These are phyloP conservation scores for Enteromius afrohamiltoni DNA, from an alignment of 2,797 vertebrate species.

Conservation along the genomic window DNA sequence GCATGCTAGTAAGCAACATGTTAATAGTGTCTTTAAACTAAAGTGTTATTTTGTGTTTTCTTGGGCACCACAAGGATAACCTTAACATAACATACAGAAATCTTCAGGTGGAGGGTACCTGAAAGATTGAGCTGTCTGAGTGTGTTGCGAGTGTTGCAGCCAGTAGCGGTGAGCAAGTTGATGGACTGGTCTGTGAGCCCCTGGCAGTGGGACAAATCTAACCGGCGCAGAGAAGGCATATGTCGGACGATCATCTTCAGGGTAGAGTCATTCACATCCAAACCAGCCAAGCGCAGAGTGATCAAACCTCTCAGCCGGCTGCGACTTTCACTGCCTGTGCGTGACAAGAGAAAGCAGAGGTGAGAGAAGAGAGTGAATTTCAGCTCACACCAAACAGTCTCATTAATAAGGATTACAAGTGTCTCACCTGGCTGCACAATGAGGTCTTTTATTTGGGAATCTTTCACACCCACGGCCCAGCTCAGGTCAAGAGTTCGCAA, in stretches of 20 bases:
- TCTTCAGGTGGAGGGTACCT: constrained; percentile 72
- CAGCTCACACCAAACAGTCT: background rate
- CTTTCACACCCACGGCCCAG: constrained; percentile 94
- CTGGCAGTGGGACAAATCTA: constrained; percentile 94
- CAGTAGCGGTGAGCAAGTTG: constrained; percentile 87
- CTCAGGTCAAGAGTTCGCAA: constrained; percentile 94
- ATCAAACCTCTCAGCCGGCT: constrained; percentile 92
- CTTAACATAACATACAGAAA: background rate
- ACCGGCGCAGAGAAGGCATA: constrained; percentile 89
- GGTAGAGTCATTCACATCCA: constrained; percentile 90
- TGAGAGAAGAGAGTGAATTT: background rate
- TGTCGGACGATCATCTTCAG: constrained; percentile 92
- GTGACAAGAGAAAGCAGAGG: background rate
- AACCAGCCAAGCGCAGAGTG: constrained; percentile 88
- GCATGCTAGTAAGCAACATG: background rate
- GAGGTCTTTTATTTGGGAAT: constrained; percentile 92
- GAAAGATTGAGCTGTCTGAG: constrained; percentile 92
- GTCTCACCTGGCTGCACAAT: constrained; percentile 82
- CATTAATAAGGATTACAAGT: background rate
- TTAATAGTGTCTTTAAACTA: background rate
- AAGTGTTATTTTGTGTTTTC: background rate
- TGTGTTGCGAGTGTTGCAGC: constrained; percentile 90
- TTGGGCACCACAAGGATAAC: background rate
- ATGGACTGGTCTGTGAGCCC: constrained; percentile 89
- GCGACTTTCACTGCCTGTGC: constrained; percentile 88